Base-by-base conservation (phyloP, 1,140 invertebrate species). In the Bombyx mandarina region DNA sequence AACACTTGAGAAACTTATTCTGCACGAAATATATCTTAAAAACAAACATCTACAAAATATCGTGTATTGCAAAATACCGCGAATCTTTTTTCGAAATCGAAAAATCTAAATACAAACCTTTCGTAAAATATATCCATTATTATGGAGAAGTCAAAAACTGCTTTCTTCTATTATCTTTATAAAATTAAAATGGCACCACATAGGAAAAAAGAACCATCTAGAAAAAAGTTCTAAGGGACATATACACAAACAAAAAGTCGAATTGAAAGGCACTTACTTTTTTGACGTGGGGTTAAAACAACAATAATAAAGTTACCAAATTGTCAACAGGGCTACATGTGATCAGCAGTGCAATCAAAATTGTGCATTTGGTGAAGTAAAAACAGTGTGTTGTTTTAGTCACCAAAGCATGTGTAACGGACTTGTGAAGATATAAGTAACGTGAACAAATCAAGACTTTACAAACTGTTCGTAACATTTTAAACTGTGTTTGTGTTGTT, bases 401-500 rank as follows among this genome's bases (percentile, higher is more conserved):
- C 68, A 71, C 72, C 65, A 62, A 63, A 66, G 56, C 63, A 62
- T 66, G 76, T 75, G 75, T 67, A 65, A 69, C 67, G 66, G 62
- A 71, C 60, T 70, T n/a, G n/a, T n/a, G 12, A 68, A 60, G 60
- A 65, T 61, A 65, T 61, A 58, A 57, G 26, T 53, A 56, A 52
- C 63, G 61, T 67, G 64, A 67, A 67, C 55, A 52, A 72, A 75
- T 73, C 73, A 69, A 78, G 75, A 79, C 77, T 79, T 70, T 72
- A 50, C 61, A 67, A 56, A 65, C 54, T 63, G 62, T 58, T 59
- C 54, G 68, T 68, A 70, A 60, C 67, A 65, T 71, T 66, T 71
- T 67, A 71, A 75, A 67, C 66, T 65, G 69, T 77, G 72, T 79
- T 78, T 79, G 78, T 86, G 75, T 80, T 82, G 66, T 77, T 78